Percentiles rank a stretch among this genome's conserved stretches.
These are phyloP conservation scores for Perccottus glenii DNA, from an alignment of 2,113 vertebrate genomes.

Conservation along the genomic window DNA sequence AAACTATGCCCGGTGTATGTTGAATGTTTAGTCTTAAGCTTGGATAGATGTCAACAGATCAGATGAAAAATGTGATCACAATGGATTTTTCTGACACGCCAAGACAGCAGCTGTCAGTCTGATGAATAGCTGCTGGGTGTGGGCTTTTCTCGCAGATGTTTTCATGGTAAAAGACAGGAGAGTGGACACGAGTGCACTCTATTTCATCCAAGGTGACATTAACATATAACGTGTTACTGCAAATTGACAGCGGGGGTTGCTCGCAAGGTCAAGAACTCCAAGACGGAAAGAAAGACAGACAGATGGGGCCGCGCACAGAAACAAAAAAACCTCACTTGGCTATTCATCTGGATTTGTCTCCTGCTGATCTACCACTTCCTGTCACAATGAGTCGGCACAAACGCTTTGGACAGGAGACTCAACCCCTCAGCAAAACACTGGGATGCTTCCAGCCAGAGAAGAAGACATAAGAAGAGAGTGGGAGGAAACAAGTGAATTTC, in stretches of 20 bases:
- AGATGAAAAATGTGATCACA: constrained; percentile 36
- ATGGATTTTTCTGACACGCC: constrained; percentile 27
- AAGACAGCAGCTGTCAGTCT: constrained; percentile 15
- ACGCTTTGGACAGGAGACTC: constrained; percentile 30
- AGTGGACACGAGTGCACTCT: neutral
- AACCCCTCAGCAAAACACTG: constrained; percentile 53
- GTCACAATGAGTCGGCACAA: constrained; percentile 50
- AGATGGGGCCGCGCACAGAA: neutral
- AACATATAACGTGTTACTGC: constrained; percentile 12
- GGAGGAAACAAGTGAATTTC: constrained; percentile 23
- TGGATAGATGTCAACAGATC: constrained; percentile 6
- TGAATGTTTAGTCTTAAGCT: constrained; percentile 41
- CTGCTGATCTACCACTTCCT: constrained; percentile 43
- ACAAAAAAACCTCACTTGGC: neutral
- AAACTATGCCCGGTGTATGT: constrained; percentile 31
- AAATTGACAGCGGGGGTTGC: constrained; percentile 25
- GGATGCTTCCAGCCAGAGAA: constrained; percentile 36
- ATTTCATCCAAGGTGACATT: constrained; percentile 24
- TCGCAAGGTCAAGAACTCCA: constrained; percentile 49
- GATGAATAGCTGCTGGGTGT: neutral
- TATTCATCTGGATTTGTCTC: constrained; percentile 44
- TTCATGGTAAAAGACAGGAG: neutral
- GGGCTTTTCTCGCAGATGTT: neutral
- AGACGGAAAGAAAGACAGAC: constrained; percentile 2
- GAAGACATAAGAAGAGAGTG: constrained; percentile 31